Percentiles rank a stretch among this genome's conserved stretches.
Conservation (phyloP, 2,113 vertebrate genomes). For the Platichthys flesus region DNA sequence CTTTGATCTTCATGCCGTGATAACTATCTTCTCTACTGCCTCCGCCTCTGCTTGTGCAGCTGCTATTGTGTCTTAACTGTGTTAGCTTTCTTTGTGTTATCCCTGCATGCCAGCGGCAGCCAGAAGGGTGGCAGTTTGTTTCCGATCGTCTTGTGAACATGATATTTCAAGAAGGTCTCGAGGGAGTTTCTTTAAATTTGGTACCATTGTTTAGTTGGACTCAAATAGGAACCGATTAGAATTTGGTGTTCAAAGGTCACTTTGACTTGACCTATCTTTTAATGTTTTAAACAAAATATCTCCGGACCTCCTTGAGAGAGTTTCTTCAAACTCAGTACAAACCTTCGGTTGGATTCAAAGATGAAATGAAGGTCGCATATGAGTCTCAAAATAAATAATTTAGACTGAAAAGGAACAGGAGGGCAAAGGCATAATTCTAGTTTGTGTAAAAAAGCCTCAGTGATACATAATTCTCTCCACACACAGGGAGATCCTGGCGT, state of each 20-base stretch:
- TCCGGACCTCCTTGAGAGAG: too few species aligned
- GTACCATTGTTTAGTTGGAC: not conserved
- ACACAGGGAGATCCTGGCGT: slow-evolving; percentile 85
- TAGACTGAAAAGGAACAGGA: too few species aligned
- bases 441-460: not conserved
- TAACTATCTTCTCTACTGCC: slow-evolving; percentile 8
- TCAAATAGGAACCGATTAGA: not conserved
- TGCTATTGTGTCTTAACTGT: slow-evolving; percentile 39
- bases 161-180: slow-evolving; percentile 3
- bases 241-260: too few species aligned
- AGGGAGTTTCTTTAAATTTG: not conserved
- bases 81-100: slow-evolving; percentile 40
- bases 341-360: not conserved
- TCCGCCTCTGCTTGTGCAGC: slow-evolving; percentile 4
- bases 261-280: too few species aligned
- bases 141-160: not conserved
- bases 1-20: slow-evolving; percentile 35
- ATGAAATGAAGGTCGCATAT: too few species aligned
- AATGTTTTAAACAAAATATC: not conserved
- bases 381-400: too few species aligned
- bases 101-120: too few species aligned
- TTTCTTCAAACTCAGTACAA: not conserved
- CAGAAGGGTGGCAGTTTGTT: not conserved
- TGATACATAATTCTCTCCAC: slow-evolving; percentile 4
- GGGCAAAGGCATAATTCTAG: too few species aligned